Evolutionary conservation across 2,113 vertebrate genomes (phyloP).

Genomic region (Trachemys scripta): DNA sequence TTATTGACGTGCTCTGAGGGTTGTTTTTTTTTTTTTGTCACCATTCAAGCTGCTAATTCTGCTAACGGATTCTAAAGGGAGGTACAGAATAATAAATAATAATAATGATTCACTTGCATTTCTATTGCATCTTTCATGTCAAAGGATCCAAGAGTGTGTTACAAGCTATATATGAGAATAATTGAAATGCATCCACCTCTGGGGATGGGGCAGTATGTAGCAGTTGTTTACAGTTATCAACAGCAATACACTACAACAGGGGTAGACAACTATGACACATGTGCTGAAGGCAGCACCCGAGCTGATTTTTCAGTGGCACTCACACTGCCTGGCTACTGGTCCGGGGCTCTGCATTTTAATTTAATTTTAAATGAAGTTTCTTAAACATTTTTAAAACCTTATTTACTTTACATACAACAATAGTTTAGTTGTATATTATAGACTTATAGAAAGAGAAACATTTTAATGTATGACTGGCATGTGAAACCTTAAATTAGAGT

Average conservation of each 20-base stretch:
- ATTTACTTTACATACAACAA: too few species aligned
- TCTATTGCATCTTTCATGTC: conserved; percentile 24
- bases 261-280: too few species aligned
- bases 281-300: too few species aligned
- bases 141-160: not conserved
- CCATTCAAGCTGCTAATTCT: conserved; percentile 34
- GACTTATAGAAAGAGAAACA: too few species aligned
- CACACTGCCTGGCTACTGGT: too few species aligned
- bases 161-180: not conserved
- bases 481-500: too few species aligned
- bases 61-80: conserved; percentile 29
- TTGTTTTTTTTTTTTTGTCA: conserved; percentile 17
- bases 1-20: conserved; percentile 34
- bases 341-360: too few species aligned
- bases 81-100: not conserved
- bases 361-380: too few species aligned
- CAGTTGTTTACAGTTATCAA: not conserved
- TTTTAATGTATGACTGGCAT: too few species aligned
- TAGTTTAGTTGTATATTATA: too few species aligned
- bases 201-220: not conserved
- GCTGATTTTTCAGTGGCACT: too few species aligned
- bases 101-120: conserved; percentile 32
- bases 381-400: too few species aligned
- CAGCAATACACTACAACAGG: not conserved
- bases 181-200: conserved; percentile 30